Evolutionary conservation across 2,797 vertebrate species (phyloP).

Genomic region (Cygnus olor): DNA sequence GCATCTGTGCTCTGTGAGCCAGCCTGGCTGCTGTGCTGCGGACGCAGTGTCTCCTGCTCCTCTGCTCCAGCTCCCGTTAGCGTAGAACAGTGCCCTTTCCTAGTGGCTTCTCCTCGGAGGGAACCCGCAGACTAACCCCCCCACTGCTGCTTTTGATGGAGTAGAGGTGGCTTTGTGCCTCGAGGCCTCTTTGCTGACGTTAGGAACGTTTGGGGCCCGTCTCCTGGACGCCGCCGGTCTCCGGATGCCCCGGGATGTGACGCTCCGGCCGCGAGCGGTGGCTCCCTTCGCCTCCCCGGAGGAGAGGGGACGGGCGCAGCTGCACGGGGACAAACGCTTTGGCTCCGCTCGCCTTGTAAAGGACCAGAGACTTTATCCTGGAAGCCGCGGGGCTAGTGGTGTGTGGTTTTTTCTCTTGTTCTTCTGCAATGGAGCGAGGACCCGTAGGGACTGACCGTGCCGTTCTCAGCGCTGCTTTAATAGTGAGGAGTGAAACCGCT

Average conservation of each 20-base stretch:
- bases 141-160: background rate
- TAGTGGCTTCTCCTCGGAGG: background rate
- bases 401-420: background rate
- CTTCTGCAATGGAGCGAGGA: background rate
- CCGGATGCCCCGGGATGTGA: background rate
- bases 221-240: background rate
- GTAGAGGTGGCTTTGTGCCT: background rate
- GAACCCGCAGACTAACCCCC: background rate
- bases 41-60: background rate
- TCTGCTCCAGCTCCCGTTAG: background rate
- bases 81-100: background rate
- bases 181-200: background rate
- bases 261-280: background rate
- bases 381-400: background rate
- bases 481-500: background rate
- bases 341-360: background rate
- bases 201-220: background rate
- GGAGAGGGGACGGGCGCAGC: background rate
- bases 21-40: background rate
- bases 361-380: background rate
- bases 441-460: background rate
- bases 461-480: fast-evolving
- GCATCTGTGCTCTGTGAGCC: background rate
- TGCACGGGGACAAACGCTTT: fast-evolving
- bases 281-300: background rate